phyloP scores from a whole-genome alignment of 2,888 invertebrate species.

The Mongoloraphidia duomilia region DNA sequence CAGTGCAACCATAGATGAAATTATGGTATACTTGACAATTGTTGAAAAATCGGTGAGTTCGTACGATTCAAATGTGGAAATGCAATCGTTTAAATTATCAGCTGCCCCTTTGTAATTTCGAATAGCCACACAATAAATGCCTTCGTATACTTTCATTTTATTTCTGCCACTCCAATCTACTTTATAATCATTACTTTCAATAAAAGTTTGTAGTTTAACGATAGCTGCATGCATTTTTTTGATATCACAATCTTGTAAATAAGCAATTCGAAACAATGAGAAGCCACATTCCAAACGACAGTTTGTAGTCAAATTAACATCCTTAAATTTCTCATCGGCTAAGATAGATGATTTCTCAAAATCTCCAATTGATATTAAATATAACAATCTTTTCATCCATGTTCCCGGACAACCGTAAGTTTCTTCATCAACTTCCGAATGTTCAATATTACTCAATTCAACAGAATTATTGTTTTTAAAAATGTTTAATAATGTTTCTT shows the following conservation, averaged over 20 bases:
- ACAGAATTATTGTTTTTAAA: constrained; percentile 20
- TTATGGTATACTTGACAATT: constrained; percentile 29
- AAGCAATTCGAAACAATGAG: constrained; percentile 27
- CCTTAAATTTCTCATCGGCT: constrained; percentile 25
- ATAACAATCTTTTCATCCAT: constrained; percentile 27
- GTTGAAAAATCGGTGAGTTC: constrained; percentile 55
- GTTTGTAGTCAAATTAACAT: constrained; percentile 18
- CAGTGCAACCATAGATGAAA: constrained; percentile 28
- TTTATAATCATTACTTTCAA: constrained; percentile 31
- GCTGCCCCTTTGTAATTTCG: constrained; percentile 53
- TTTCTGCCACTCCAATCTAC: constrained; percentile 64
- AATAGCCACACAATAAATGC: constrained; percentile 49
- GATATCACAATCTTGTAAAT: constrained; percentile 21
- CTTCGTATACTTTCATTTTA: constrained; percentile 51
- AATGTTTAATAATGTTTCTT: constrained; percentile 24
- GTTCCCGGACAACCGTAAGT: constrained; percentile 19
- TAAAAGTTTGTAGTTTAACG: constrained; percentile 7
- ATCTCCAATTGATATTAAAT: constrained; percentile 29
- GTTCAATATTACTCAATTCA: constrained; percentile 18
- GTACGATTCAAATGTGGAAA: constrained; percentile 60
- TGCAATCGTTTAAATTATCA: constrained; percentile 47
- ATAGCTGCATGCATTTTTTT: constrained; percentile 15
- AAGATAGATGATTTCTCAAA: constrained; percentile 21
- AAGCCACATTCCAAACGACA: constrained; percentile 29
- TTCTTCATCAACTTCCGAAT: constrained; percentile 17